Evolutionary conservation across 2,888 invertebrate genomes (phyloP), one percentile per base, ranked within the genome.

Genomic region (Nyleta sp.): DNA sequence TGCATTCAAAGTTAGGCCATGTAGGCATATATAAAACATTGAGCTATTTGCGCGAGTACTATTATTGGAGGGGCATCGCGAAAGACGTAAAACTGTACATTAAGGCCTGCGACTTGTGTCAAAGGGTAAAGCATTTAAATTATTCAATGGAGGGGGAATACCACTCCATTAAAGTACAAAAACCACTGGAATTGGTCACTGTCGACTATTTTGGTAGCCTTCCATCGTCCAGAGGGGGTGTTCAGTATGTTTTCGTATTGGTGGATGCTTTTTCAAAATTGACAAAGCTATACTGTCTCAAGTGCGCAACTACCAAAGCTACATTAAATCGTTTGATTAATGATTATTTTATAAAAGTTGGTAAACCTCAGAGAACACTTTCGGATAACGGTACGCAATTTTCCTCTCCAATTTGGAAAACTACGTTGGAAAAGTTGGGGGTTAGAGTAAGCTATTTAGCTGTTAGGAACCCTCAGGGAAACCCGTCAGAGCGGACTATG

Each of bases 181-280:
- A 6, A 17, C 65, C 50, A 11, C 38, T 44, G 2, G 75, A 79
- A 15, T 20, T 75, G 18, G 44, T 79, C 8, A 50, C 60, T 1
- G 55, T 72, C 0, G 79, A 75, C 33, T 79, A 71, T 67, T 79
- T 59, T 62, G 57, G 80, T 11, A 44, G 55, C 5, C 31, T 78
- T 8, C 74, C 80, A 1, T 10, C 48, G 13, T 80, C 80, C 2
- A 10, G 33, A 40, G 74, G 67, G 5, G 53, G 53, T 10, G 60
- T 71, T 7, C 64, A 75, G 46, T 78, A 75, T 33, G 40, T 81
- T 20, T 76, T 74, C 6, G 78, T 71, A 0, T 31, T 52, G 4
- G 3, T 70, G 1, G 50, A 70, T 33, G 18, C 11, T 8, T 70
- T 70, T 50, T 40, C 50, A 3, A 80, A 78, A 68, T 42, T 72